phyloP scores from a whole-genome alignment of 2,888 invertebrate genomes.

The Leucozona laternaria region DNA sequence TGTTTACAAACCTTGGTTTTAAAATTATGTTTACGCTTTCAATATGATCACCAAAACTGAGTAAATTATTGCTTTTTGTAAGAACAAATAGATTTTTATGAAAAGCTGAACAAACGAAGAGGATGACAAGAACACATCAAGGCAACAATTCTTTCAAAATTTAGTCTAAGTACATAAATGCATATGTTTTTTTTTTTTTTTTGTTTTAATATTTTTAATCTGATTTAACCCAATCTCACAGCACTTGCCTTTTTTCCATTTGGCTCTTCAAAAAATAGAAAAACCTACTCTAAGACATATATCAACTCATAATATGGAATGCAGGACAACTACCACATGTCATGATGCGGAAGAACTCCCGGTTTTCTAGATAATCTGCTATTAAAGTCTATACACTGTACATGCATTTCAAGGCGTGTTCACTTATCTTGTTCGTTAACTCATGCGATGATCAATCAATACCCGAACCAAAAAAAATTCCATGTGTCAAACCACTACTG shows the following conservation, averaged over 20 bases:
- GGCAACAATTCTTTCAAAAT: not conserved
- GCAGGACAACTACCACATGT: conserved; percentile 34
- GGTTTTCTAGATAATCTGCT: conserved; percentile 50
- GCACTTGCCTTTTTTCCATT: not conserved
- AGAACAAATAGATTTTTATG: no score
- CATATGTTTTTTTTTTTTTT: no score
- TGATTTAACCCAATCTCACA: not conserved
- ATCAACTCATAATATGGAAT: conserved; percentile 12
- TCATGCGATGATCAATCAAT: conserved; percentile 70
- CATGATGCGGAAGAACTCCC: conserved; percentile 37
- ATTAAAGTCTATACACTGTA: conserved; percentile 35
- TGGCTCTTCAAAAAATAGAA: not conserved
- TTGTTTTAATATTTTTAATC: no score
- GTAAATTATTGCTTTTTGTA: no score
- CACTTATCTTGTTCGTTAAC: conserved; percentile 56
- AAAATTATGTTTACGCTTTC: no score
- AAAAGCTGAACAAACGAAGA: no score
- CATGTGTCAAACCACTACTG: conserved; percentile 69
- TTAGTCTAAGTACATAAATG: no score
- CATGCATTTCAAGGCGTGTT: conserved; percentile 43
- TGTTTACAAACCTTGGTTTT: no score
- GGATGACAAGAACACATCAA: no score
- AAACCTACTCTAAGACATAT: not conserved
- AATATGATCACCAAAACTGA: no score
- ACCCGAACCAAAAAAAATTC: conserved; percentile 31